These are phyloP conservation scores for Kryptolebias ocellatus DNA, from an alignment of 2,797 vertebrate genomes.

Conservation along the genomic window DNA sequence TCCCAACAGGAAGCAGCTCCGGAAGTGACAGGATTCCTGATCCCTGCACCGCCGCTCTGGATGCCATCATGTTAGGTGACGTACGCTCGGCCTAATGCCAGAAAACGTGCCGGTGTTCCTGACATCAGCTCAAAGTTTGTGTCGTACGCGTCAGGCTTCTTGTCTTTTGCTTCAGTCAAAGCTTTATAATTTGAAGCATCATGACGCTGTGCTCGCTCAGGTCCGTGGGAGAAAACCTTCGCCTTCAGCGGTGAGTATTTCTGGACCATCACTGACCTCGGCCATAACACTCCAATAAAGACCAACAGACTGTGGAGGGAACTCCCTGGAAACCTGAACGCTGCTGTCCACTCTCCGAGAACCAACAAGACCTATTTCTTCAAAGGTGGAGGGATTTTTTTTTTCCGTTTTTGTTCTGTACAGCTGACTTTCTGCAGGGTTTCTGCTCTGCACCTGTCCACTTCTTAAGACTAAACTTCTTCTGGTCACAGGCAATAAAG, in stretches of 20 bases:
- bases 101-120: too few species aligned
- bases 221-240: slow-evolving; percentile 86
- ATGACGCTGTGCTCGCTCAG: slow-evolving; percentile 57
- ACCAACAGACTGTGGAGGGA: slow-evolving; percentile 83
- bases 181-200: background rate
- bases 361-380: slow-evolving; percentile 90
- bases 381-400: slow-evolving; percentile 79
- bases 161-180: too few species aligned
- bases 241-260: slow-evolving; percentile 90
- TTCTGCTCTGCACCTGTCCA: background rate
- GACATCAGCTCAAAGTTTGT: too few species aligned
- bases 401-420: background rate
- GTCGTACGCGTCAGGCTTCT: too few species aligned
- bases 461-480: slow-evolving; percentile 18
- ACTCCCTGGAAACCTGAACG: slow-evolving; percentile 85
- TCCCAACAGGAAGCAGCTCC: slow-evolving; percentile 50
- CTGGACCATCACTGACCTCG: slow-evolving; percentile 88
- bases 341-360: slow-evolving; percentile 87
- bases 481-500: slow-evolving; percentile 79
- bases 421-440: background rate
- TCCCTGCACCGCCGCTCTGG: slow-evolving; percentile 86
- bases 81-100: background rate
- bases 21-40: slow-evolving; percentile 65
- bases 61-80: slow-evolving; percentile 89
- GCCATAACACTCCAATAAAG: slow-evolving; percentile 80